A percentile compares a stretch with the other conserved stretches of the same genome.
phyloP scores from a whole-genome alignment of 2,888 invertebrate genomes.

The Leptogaster cylindrica region DNA sequence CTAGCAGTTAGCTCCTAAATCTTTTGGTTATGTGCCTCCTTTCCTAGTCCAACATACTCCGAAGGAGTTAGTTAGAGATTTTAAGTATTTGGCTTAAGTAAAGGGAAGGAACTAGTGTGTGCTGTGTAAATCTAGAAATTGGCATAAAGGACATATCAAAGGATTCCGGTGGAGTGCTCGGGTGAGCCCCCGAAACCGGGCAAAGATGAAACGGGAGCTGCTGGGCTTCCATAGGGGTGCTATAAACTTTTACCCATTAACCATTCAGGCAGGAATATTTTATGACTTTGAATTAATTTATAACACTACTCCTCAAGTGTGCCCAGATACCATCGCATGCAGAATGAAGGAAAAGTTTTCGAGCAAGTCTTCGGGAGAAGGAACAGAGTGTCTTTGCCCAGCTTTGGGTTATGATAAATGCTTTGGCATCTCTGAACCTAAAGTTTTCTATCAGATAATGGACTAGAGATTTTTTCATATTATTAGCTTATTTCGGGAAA shows the following conservation, averaged over 20 bases:
- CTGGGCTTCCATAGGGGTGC: conserved; percentile 36
- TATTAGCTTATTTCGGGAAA: neutral
- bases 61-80: conserved; percentile 56
- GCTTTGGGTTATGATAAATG: conserved; percentile 40
- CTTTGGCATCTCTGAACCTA: conserved; percentile 27
- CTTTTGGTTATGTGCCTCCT: conserved; percentile 39
- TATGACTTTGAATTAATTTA: conserved; percentile 47
- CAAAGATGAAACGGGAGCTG: neutral
- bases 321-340: conserved; percentile 23
- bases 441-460: conserved; percentile 29
- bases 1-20: conserved; percentile 41
- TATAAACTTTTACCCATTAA: conserved; percentile 46
- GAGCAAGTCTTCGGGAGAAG: neutral
- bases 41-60: conserved; percentile 6
- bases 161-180: conserved; percentile 17
- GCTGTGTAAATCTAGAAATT: conserved; percentile 36
- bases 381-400: conserved; percentile 9
- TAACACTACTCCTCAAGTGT: conserved; percentile 34
- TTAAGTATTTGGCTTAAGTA: conserved; percentile 57
- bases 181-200: neutral
- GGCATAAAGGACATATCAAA: conserved; percentile 43
- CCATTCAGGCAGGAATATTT: conserved; percentile 48
- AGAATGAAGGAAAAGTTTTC: conserved; percentile 34
- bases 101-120: conserved; percentile 15
- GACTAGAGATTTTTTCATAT: conserved; percentile 13